Conservation (phyloP, 2,888 invertebrate species). For the Hartigia nigra region DNA sequence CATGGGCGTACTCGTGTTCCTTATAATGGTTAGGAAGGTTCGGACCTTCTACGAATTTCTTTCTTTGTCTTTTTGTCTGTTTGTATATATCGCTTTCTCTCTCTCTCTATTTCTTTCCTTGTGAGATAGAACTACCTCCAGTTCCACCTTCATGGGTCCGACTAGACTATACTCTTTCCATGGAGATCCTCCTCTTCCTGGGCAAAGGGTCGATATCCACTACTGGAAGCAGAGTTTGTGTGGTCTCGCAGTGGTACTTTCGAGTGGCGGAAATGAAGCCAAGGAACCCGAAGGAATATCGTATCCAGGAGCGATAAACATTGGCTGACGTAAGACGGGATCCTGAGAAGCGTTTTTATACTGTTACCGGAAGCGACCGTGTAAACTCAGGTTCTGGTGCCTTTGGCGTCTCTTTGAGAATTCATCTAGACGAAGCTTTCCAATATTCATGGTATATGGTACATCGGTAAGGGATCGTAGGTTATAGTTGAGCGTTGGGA, state of each 20-base stretch:
- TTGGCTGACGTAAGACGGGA: not conserved
- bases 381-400: not conserved
- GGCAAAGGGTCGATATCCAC: not conserved
- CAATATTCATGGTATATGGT: not conserved
- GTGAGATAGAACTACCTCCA: not conserved
- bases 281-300: not conserved
- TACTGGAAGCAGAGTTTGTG: not conserved
- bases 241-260: not conserved
- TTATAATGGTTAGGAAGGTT: not conserved
- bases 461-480: not conserved
- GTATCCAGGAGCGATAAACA: not conserved
- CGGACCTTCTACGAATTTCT: not conserved
- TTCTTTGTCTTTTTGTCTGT: not conserved
- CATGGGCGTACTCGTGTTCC: conserved; percentile 8
- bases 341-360: not conserved
- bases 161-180: not conserved
- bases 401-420: not conserved
- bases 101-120: not conserved
- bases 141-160: not conserved
- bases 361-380: not conserved
- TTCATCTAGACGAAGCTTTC: not conserved
- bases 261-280: not conserved
- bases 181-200: not conserved
- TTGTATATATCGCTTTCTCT: conserved; percentile 25
- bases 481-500: not conserved